Base-by-base conservation (phyloP, 1,140 invertebrate species). In the Lineus longissimus region DNA sequence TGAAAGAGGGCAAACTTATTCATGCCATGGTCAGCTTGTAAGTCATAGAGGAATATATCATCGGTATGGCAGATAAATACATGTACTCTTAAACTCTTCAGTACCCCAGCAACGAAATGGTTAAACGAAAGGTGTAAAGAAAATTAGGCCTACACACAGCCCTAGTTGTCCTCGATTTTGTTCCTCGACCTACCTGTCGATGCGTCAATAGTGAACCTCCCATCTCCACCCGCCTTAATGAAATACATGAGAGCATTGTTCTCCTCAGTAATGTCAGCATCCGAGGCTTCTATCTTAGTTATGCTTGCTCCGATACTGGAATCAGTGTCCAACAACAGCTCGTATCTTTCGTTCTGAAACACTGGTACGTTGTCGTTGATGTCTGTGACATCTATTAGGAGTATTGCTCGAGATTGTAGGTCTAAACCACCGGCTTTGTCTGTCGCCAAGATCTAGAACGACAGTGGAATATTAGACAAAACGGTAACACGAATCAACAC, bases 291-390 rank as follows among this genome's bases (percentile, higher is more conserved):
- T 2, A 67, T 40, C 4, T 58, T 29, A 2, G 43, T 33, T 11
- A 67, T 30, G n/a, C 33, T 43, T 1, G 57, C 43, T 6, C 65
- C 65, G 0, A 64, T 22, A 13, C 25, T 17, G 7, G 45, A 19
- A 22, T n/a, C 29, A 9, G 51, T 57, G 17, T 51, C 19, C 15
- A 61, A 29, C 15, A 56, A n/a, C 30, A 67, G 43, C 15, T 22
- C 23, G 27, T 55, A 31, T 9, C 55, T 33, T 1, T 54, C 36
- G 15, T 55, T 29, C 2, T 22, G 2, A 29, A 67, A 64, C 17
- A n/a, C 22, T n/a, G 65, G 65, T 7, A 36, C 27, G 36, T 67
- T 67, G 43, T 67, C 65, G 25, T 67, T 67, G 4, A 64, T 47
- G 43, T 67, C 65, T 1, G 45, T 60, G n/a, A 67, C 40, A 6